phyloP scores from a whole-genome alignment of 2,888 invertebrate genomes.

The Conus canariensis region DNA sequence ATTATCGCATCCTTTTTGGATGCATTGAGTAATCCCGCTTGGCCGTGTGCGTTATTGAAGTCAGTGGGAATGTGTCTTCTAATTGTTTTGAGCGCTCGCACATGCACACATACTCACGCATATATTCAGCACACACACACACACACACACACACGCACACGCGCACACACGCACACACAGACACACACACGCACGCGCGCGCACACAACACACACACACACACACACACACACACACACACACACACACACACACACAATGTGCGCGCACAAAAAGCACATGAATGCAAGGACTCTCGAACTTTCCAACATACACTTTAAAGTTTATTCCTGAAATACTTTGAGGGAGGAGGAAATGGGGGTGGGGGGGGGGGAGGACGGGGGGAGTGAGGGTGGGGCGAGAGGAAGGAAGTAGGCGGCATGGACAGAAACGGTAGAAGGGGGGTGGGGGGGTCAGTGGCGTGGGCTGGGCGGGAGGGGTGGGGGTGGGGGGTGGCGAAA shows the following conservation, averaged over 20 bases:
- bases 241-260: neutral
- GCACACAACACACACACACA: neutral
- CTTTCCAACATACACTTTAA: neutral
- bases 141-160: neutral
- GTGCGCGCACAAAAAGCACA: neutral
- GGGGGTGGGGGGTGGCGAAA: no score
- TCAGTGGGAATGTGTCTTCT: no score
- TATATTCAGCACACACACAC: no score
- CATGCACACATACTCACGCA: neutral
- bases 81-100: neutral
- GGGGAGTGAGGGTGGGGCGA: neutral
- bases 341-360: neutral
- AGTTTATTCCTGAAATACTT: neutral
- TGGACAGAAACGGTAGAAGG: no score
- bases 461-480: no score
- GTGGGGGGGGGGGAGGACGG: no score
- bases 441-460: neutral
- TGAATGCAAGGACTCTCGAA: neutral
- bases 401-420: neutral
- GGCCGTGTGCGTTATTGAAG: no score
- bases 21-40: neutral
- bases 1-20: neutral
- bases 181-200: constrained; percentile 1
- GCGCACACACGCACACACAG: neutral
- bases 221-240: constrained; percentile 3